A percentile compares a stretch with the other conserved stretches of the same genome.
phyloP scores from a whole-genome alignment of 2,797 vertebrate genomes.

The Silurus lanzhouensis region DNA sequence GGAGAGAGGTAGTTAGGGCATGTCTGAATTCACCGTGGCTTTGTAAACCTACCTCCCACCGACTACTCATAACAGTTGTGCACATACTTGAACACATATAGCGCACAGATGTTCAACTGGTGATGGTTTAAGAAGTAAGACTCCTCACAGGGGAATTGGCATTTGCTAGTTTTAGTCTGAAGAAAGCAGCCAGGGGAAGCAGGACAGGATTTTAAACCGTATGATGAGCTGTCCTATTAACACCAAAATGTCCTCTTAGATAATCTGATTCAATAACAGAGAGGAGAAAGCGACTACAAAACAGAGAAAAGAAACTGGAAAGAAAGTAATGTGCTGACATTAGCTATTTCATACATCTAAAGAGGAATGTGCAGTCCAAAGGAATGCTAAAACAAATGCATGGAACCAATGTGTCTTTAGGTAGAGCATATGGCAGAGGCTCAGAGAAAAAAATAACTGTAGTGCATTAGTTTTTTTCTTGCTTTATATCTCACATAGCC shows the following conservation, averaged over 20 bases:
- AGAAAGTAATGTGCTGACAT: constrained; percentile 24
- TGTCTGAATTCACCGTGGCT: constrained; percentile 34
- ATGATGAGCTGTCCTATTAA: not conserved
- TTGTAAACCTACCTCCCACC: constrained; percentile 44
- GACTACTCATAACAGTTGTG: constrained; percentile 38
- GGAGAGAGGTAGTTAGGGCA: constrained; percentile 31
- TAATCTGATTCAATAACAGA: constrained; percentile 14
- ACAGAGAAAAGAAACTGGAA: not conserved
- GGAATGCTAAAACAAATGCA: constrained; percentile 39
- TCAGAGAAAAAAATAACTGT: not conserved
- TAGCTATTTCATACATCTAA: constrained; percentile 33
- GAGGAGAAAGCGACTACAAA: constrained; percentile 15
- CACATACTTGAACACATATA: constrained; percentile 53
- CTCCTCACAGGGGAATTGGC: not conserved
- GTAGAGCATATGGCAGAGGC: constrained; percentile 41
- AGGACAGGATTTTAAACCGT: not conserved
- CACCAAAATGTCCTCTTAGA: not conserved
- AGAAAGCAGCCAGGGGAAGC: constrained; percentile 2
- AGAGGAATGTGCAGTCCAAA: constrained; percentile 32
- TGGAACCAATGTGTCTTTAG: constrained; percentile 20
- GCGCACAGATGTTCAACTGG: constrained; percentile 46
- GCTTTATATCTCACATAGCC: not conserved
- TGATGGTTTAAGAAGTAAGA: constrained; percentile 1
- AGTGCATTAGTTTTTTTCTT: not conserved
- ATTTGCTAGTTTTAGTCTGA: constrained; percentile 20